Evolutionary conservation across 2,797 vertebrate species (phyloP).

Genomic region (Lycodopsis pacificus): DNA sequence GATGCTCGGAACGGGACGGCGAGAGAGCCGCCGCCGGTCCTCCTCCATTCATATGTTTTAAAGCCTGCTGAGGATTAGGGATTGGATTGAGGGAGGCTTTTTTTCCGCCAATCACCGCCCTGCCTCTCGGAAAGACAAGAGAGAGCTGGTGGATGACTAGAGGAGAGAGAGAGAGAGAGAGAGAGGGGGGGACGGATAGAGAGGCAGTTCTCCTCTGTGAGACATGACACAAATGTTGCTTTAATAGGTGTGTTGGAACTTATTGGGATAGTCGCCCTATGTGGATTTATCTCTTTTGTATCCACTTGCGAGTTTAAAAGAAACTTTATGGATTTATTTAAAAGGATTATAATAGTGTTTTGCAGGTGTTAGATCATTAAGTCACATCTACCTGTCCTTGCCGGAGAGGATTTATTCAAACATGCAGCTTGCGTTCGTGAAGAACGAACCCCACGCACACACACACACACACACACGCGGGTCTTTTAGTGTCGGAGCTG

Average conservation of each 20-base stretch:
- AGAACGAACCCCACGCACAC: background rate
- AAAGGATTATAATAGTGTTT: background rate
- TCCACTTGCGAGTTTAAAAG: background rate
- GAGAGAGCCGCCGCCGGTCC: conserved; percentile 29
- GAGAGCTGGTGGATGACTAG: conserved; percentile 11
- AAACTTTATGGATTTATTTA: conserved; percentile 13
- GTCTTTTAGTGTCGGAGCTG: background rate
- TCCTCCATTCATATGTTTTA: conserved; percentile 57
- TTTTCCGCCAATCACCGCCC: conserved; percentile 61
- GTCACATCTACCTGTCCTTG: background rate
- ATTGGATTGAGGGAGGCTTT: conserved; percentile 59
- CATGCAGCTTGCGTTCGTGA: background rate
- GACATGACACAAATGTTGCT: background rate
- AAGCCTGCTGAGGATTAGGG: conserved; percentile 57
- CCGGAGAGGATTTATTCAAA: background rate
- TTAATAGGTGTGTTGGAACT: conserved; percentile 4
- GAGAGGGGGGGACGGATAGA: conserved; percentile 14
- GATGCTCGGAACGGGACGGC: conserved; percentile 25
- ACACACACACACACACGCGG: background rate
- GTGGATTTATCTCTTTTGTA: background rate
- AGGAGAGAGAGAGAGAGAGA: conserved; percentile 35
- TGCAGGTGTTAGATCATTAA: background rate
- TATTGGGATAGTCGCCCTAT: background rate
- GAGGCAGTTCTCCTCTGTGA: conserved; percentile 3
- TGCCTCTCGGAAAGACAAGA: conserved; percentile 38